Conservation (phyloP, 2,888 invertebrate genomes). For the Ditylenchus weischeri region DNA sequence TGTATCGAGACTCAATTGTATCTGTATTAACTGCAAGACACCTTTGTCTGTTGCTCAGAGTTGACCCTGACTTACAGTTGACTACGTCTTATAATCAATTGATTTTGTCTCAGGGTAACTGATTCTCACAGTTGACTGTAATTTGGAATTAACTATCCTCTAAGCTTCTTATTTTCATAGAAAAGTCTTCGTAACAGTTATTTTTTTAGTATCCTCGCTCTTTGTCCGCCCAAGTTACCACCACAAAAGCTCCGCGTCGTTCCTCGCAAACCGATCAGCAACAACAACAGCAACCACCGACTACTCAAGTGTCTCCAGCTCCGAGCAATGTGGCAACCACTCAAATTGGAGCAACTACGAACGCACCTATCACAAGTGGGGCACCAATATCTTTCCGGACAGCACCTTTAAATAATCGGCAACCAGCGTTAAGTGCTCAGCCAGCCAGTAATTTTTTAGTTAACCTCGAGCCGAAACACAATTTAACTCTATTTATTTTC, state of each 20-base stretch:
- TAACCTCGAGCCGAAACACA: neutral
- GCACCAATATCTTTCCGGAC: constrained; percentile 20
- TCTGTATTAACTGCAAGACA: too few species aligned
- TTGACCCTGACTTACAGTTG: too few species aligned
- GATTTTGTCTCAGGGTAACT: too few species aligned
- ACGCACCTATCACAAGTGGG: neutral
- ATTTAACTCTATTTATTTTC: neutral
- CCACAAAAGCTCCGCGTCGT: constrained; percentile 27
- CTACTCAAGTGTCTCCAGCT: neutral
- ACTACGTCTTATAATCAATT: too few species aligned
- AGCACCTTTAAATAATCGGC: constrained; percentile 21
- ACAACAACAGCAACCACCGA: constrained; percentile 17
- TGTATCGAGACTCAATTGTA: too few species aligned
- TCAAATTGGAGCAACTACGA: constrained; percentile 14
- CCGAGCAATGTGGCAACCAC: constrained; percentile 5
- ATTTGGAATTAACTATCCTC: too few species aligned
- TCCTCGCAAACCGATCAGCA: constrained; percentile 30
- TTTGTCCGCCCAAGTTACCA: constrained; percentile 32
- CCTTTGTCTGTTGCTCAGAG: too few species aligned
- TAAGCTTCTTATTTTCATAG: too few species aligned
- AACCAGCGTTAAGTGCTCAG: constrained; percentile 34
- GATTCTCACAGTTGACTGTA: too few species aligned
- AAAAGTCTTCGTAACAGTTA: too few species aligned
- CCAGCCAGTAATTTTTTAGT: constrained; percentile 13
- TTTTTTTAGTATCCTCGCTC: constrained; percentile 27